Evolutionary conservation across 2,888 invertebrate genomes (phyloP).

Genomic region (Brachypalpus laphriformis): DNA sequence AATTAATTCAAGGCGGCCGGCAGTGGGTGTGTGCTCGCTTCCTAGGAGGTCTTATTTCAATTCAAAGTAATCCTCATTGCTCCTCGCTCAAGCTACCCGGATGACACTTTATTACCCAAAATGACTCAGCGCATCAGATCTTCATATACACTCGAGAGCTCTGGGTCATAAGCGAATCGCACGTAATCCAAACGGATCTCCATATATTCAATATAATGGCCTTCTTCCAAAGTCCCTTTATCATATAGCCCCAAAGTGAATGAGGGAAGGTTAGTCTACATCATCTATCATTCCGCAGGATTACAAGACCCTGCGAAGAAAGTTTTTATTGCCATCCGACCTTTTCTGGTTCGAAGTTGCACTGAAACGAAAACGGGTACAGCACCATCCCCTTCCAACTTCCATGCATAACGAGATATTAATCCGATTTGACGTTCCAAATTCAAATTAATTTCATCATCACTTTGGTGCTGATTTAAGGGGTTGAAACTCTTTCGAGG

Average conservation of each 20-base stretch:
- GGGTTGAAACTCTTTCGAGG: neutral
- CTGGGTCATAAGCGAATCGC: conserved; percentile 13
- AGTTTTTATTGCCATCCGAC: conserved; percentile 35
- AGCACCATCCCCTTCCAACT: conserved; percentile 2
- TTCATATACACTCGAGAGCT: neutral
- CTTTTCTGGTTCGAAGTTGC: too few relatives aligned
- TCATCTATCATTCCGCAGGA: conserved; percentile 58
- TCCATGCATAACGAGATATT: conserved; percentile 55
- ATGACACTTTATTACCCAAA: conserved; percentile 46
- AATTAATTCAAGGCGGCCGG: conserved; percentile 29
- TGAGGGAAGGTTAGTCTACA: neutral
- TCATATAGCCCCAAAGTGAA: neutral
- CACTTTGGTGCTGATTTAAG: neutral
- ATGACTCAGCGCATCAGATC: conserved; percentile 30
- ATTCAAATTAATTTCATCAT: conserved; percentile 59
- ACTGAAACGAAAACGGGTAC: too few relatives aligned
- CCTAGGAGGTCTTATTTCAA: conserved; percentile 26
- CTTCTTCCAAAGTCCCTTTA: neutral
- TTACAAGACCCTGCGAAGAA: conserved; percentile 23
- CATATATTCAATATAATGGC: conserved; percentile 54
- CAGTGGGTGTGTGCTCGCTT: neutral
- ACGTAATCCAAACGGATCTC: conserved; percentile 47
- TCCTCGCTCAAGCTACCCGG: neutral
- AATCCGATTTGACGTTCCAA: conserved; percentile 58
- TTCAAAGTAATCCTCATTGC: conserved; percentile 19